Evolutionary conservation across 1,140 invertebrate species (phyloP), one percentile per base, ranked within the genome.

Genomic region (Chrysoperla carnea): DNA sequence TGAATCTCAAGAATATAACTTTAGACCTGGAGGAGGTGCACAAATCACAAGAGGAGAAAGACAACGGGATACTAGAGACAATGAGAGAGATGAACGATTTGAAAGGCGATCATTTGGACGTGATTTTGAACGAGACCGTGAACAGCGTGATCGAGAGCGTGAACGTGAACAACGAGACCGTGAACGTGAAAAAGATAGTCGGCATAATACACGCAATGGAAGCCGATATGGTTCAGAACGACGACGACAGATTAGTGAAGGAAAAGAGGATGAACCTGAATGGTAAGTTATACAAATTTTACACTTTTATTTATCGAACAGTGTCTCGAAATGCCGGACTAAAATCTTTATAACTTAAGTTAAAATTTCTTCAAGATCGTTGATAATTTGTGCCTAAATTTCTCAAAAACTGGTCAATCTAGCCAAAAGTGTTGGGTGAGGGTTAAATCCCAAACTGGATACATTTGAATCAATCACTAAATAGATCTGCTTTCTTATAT

Each of bases 211-310:
- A n/a, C 39, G 46, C 38, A 48, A 47, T 28, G 31, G 46, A 17
- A 23, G 17, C 5, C 56, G 59, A 40, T 65, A 57, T 17, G 50
- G 50, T 7, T 62, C 62, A 35, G 62, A 66, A 37, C 63, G 66
- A 29, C 59, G 69, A 38, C 61, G 70, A 36, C 62, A 60, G 9
- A 64, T 62, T 37, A 67, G 61, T 40, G 59, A 67, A 6, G 62
- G 62, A 38, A 59, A 63, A 29, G 66, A 70, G 27, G 74, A 76
- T 39, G 75, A 78, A 50, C 78, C 78, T 0, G 77, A 80, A 50
- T 81, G 66, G 66, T 64, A 37, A 46, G 33, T n/a, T n/a, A n/a
- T n/a, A n/a, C n/a, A n/a, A n/a, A n/a, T n/a, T n/a, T 50, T 31
- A 12, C 4, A 40, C 35, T 42, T 45, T 38, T 4, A 44, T 11